Evolutionary conservation across 2,888 invertebrate species (phyloP).

Genomic region (Lepidochrysops patricia): DNA sequence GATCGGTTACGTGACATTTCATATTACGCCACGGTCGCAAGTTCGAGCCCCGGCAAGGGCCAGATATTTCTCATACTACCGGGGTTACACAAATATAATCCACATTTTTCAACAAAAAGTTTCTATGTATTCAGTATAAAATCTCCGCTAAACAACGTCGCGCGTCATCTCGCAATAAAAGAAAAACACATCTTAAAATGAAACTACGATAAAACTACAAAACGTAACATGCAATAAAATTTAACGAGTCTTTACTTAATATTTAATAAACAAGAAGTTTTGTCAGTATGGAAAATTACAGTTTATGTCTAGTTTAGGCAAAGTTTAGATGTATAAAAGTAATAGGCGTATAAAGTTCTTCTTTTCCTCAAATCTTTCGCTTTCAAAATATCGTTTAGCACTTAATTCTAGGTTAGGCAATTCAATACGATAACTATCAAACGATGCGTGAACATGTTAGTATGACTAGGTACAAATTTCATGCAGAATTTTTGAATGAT

Average conservation of each 20-base stretch:
- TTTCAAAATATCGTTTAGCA: constrained; percentile 6
- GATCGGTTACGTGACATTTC: background rate
- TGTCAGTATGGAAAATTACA: background rate
- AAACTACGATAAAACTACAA: background rate
- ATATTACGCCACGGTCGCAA: background rate
- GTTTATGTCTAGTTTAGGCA: too few relatives aligned
- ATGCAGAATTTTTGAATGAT: constrained; percentile 58
- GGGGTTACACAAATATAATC: background rate
- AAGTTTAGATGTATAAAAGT: too few relatives aligned
- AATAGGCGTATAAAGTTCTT: background rate
- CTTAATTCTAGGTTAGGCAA: background rate
- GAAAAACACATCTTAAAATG: too few relatives aligned
- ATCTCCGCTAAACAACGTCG: background rate
- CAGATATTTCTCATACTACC: background rate
- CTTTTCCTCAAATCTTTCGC: constrained; percentile 5
- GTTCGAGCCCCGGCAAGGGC: background rate
- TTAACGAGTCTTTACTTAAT: too few relatives aligned
- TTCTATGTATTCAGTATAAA: background rate
- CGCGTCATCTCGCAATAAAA: too few relatives aligned
- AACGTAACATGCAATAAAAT: background rate
- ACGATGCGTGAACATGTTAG: constrained; percentile 31
- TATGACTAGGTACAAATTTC: constrained; percentile 40
- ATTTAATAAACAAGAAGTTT: too few relatives aligned
- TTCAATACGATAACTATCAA: constrained; percentile 8
- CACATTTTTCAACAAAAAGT: background rate